These are phyloP conservation scores for Pempheris klunzingeri DNA, from an alignment of 2,797 vertebrate species.

Conservation along the genomic window DNA sequence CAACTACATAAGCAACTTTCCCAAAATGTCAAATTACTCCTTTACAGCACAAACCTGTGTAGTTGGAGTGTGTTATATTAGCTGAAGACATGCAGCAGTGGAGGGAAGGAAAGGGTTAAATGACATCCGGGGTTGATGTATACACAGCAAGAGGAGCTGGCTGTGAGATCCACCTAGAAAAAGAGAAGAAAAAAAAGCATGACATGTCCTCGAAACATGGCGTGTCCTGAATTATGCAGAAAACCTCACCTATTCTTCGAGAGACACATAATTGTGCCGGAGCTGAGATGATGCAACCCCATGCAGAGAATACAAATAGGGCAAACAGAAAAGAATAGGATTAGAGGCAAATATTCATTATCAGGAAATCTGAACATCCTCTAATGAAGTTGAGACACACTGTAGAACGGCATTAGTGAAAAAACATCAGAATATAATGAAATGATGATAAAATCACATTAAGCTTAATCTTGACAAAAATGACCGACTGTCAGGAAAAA, in stretches of 20 bases:
- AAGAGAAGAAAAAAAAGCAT: conserved; percentile 11
- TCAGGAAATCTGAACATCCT: conserved; percentile 63
- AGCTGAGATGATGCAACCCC: conserved; percentile 27
- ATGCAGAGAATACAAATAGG: conserved; percentile 53
- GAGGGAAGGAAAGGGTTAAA: conserved; percentile 47
- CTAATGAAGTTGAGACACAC: conserved; percentile 63
- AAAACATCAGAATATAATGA: conserved; percentile 58
- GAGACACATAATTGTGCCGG: conserved; percentile 49
- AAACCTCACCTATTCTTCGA: conserved; percentile 43
- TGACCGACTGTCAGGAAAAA: conserved; percentile 47
- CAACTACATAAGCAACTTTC: neutral
- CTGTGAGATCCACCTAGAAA: conserved; percentile 32
- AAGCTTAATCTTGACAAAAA: conserved; percentile 62
- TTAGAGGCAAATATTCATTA: conserved; percentile 61
- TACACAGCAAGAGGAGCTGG: conserved; percentile 27
- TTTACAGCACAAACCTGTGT: neutral
- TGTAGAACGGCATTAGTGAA: conserved; percentile 13
- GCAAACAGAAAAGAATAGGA: conserved; percentile 50
- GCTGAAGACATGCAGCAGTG: neutral
- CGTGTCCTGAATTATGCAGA: conserved; percentile 62
- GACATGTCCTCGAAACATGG: conserved; percentile 49
- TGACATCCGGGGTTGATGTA: conserved; percentile 46
- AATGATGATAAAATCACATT: conserved; percentile 64
- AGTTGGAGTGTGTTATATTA: conserved; percentile 3
- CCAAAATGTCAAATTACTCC: neutral